Conservation (phyloP, 2,888 invertebrate genomes). For the Sialis lutaria region DNA sequence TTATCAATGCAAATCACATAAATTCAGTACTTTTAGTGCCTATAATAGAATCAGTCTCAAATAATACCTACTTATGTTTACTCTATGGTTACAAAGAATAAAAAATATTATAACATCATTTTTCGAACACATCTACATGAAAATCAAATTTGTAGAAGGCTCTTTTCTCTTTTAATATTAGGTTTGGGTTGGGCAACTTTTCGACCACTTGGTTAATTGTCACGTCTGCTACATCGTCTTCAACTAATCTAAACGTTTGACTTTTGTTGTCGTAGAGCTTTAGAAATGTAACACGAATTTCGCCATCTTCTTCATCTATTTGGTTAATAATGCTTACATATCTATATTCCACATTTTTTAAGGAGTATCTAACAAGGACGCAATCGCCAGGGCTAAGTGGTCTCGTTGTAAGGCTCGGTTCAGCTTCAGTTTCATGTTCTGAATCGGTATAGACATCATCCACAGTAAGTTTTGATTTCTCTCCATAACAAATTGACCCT, state of each 20-base stretch:
- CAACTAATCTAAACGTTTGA: slow-evolving; percentile 2
- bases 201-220: slow-evolving; percentile 1
- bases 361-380: neutral
- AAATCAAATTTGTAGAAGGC: too few species aligned
- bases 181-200: too few species aligned
- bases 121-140: too few species aligned
- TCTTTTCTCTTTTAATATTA: neutral
- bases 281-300: slow-evolving; percentile 5
- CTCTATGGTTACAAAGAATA: too few species aligned
- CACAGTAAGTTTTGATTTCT: neutral
- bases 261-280: slow-evolving; percentile 5
- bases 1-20: too few species aligned
- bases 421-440: slow-evolving; percentile 1
- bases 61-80: too few species aligned
- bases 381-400: neutral
- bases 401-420: neutral
- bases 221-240: slow-evolving; percentile 2
- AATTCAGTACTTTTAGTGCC: too few species aligned
- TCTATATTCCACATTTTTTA: neutral
- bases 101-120: too few species aligned
- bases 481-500: slow-evolving; percentile 1
- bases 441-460: slow-evolving; percentile 1
- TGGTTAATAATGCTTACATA: slow-evolving; percentile 1
- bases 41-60: too few species aligned
- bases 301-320: slow-evolving; percentile 5